Conservation (phyloP, 2,797 vertebrate species). For the Typhlichthys eigenmanni region DNA sequence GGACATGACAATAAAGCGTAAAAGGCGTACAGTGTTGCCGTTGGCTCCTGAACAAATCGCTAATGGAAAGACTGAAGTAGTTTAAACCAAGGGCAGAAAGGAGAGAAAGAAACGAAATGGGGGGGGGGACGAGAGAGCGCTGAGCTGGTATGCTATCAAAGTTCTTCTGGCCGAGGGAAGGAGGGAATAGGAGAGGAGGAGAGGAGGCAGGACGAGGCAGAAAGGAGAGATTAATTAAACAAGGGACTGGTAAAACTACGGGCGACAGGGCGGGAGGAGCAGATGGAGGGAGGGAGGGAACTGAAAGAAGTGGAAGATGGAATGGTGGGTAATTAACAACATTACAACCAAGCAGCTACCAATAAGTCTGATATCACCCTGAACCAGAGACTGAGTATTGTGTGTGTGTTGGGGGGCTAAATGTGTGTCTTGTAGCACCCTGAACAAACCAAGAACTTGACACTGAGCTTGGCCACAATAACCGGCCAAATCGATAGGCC, state of each 20-base stretch:
- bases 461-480: conserved; percentile 43
- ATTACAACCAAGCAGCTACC: neutral
- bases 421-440: conserved; percentile 31
- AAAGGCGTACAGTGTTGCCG: conserved; percentile 44
- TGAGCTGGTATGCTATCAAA: conserved; percentile 33
- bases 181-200: neutral
- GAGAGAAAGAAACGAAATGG: conserved; percentile 25
- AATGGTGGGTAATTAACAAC: neutral
- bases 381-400: conserved; percentile 2
- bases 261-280: neutral
- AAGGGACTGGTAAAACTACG: conserved; percentile 5
- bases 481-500: conserved; percentile 66
- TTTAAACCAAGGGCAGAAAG: conserved; percentile 41
- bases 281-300: conserved; percentile 4
- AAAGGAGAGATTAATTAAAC: conserved; percentile 13
- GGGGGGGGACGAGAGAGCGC: conserved; percentile 23
- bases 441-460: conserved; percentile 49
- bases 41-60: conserved; percentile 60
- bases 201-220: neutral
- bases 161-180: conserved; percentile 27
- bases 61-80: conserved; percentile 55
- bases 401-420: conserved; percentile 32
- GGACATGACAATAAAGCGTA: conserved; percentile 52
- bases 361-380: conserved; percentile 4
- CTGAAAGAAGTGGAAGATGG: neutral